These are phyloP conservation scores for Halyomorpha halys DNA, from an alignment of 1,140 invertebrate genomes.

Conservation along the genomic window DNA sequence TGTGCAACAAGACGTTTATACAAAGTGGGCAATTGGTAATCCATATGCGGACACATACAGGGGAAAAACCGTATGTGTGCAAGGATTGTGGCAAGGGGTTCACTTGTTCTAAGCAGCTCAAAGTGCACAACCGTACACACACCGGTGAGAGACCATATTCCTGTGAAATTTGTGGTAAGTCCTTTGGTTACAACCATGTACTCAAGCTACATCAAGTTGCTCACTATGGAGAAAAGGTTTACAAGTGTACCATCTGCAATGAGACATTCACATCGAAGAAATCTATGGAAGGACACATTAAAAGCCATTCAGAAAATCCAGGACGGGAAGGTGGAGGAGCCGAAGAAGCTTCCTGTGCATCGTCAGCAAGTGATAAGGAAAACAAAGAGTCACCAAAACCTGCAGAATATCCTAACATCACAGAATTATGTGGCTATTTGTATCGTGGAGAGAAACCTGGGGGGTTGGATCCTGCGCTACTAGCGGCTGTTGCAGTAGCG, in stretches of 20 bases:
- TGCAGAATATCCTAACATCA: constrained; percentile 18
- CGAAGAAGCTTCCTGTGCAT: constrained; percentile 33
- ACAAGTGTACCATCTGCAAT: constrained; percentile 82
- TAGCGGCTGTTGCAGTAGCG: constrained; percentile 34
- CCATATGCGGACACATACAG: constrained; percentile 77
- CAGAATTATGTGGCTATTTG: constrained; percentile 26
- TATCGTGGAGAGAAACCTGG: constrained; percentile 23
- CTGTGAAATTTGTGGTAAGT: constrained; percentile 68
- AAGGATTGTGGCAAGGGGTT: constrained; percentile 76
- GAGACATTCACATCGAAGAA: constrained; percentile 83
- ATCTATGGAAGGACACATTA: constrained; percentile 78
- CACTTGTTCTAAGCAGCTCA: constrained; percentile 81
- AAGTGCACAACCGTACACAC: constrained; percentile 74
- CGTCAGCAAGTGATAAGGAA: constrained; percentile 40
- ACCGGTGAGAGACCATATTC: constrained; percentile 68
- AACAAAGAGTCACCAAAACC: constrained; percentile 30
- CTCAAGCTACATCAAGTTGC: constrained; percentile 80
- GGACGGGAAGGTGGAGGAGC: constrained; percentile 33
- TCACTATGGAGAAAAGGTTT: constrained; percentile 82
- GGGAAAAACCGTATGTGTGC: constrained; percentile 85
- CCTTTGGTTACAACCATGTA: constrained; percentile 80
- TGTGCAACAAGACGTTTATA: constrained; percentile 84
- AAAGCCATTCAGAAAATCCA: constrained; percentile 64
- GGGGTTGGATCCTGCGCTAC: constrained; percentile 30
- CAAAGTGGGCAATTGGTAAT: constrained; percentile 78